phyloP scores from a whole-genome alignment of 2,888 invertebrate genomes.

The Hypomecis atomaria region DNA sequence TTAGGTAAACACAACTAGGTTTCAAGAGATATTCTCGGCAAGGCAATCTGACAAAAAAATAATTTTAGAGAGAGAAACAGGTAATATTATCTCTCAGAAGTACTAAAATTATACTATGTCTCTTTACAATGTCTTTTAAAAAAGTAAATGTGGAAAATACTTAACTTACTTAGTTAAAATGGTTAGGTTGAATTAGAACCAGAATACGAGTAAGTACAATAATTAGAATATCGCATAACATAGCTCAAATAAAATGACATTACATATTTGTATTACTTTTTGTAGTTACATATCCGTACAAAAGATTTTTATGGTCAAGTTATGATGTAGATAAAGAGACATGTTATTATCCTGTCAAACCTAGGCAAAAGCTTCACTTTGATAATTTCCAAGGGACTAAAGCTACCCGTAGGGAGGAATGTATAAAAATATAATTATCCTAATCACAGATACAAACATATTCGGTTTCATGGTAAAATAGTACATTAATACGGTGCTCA shows the following conservation, averaged over 20 bases:
- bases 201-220: no score
- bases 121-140: no score
- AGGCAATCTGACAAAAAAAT: background rate
- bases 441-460: constrained; percentile 70
- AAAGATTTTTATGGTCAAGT: background rate
- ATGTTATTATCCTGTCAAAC: background rate
- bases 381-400: constrained; percentile 6
- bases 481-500: background rate
- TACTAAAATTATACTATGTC: no score
- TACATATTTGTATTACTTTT: no score
- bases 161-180: no score
- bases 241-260: no score
- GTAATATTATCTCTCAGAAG: no score
- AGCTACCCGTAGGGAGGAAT: constrained; percentile 81
- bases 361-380: no score
- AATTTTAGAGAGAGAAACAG: no score
- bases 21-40: background rate
- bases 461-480: constrained; percentile 28
- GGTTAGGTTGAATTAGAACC: no score
- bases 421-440: constrained; percentile 79
- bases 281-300: background rate
- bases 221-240: no score
- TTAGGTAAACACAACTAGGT: background rate
- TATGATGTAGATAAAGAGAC: background rate
- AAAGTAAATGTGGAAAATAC: no score